These are phyloP conservation scores for Neodiprion virginianus DNA, from an alignment of 1,140 invertebrate genomes.

Conservation along the genomic window DNA sequence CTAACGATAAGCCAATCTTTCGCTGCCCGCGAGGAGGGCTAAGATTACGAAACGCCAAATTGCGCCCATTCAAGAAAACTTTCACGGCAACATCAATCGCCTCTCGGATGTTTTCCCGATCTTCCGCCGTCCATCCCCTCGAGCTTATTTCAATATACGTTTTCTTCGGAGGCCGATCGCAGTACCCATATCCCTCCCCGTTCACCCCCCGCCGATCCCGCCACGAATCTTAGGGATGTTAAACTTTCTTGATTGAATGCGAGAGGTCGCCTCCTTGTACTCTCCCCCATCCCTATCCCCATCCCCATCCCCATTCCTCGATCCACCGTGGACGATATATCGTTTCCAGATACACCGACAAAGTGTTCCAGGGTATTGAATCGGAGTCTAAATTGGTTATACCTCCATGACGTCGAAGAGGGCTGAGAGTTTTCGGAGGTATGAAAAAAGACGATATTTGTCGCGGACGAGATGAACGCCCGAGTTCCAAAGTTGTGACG, in stretches of 20 bases:
- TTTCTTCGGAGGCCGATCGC: neutral
- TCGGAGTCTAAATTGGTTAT: too few species aligned
- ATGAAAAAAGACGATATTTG: too few species aligned
- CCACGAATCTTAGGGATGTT: neutral
- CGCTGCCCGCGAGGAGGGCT: neutral
- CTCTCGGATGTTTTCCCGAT: neutral
- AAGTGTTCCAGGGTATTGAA: too few species aligned
- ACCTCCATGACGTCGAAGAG: too few species aligned
- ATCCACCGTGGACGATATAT: too few species aligned
- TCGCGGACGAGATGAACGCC: too few species aligned
- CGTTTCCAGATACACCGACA: too few species aligned
- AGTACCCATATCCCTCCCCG: neutral
- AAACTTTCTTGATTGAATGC: neutral
- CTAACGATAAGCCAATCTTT: neutral
- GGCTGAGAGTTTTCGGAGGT: too few species aligned
- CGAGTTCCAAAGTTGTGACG: too few species aligned
- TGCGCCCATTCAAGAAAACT: neutral
- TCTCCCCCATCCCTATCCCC: too few species aligned
- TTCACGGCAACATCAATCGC: neutral
- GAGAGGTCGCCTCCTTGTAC: neutral
- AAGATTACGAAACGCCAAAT: slow-evolving; percentile 1
- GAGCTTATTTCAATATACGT: neutral
- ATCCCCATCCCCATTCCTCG: too few species aligned
- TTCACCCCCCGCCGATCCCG: neutral
- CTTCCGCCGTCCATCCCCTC: neutral